phyloP scores from a whole-genome alignment of 1,140 invertebrate species.

The Aleiodes sp. region DNA sequence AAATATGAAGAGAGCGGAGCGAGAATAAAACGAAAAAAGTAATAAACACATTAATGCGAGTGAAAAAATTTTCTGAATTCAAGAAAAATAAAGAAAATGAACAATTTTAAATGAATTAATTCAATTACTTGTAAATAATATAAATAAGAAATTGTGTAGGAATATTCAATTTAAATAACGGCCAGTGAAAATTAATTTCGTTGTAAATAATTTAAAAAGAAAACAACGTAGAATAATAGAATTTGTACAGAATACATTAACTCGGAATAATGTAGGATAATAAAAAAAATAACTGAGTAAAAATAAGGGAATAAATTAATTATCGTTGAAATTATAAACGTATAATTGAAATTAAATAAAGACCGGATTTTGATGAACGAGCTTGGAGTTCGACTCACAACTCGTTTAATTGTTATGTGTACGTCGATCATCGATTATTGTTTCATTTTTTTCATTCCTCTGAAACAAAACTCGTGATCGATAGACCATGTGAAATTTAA shows the following conservation, averaged over 20 bases:
- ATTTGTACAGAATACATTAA: constrained; percentile 58
- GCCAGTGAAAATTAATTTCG: background rate
- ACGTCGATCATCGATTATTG: background rate
- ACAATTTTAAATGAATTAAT: background rate
- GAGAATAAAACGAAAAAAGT: no score
- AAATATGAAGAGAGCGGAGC: no score
- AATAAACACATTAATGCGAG: no score
- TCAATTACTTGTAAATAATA: constrained; percentile 5
- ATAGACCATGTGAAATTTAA: background rate
- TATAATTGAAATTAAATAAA: constrained; percentile 40
- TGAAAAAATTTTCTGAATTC: no score
- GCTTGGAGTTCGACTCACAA: constrained; percentile 50
- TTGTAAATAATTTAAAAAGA: constrained; percentile 18
- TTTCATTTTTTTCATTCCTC: background rate
- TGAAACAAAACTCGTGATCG: no score
- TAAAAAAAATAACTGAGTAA: constrained; percentile 36
- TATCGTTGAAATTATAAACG: constrained; percentile 36
- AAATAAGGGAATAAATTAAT: constrained; percentile 36
- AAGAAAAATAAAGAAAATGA: background rate
- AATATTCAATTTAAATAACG: background rate
- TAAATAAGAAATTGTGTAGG: constrained; percentile 7
- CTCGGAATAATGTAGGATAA: constrained; percentile 45
- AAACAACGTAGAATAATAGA: constrained; percentile 44
- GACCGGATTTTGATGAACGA: constrained; percentile 60
- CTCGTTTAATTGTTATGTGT: constrained; percentile 53